Evolutionary conservation across 2,797 vertebrate species (phyloP), one percentile per base, ranked within the genome.

Genomic region (Hydrolagus colliei): DNA sequence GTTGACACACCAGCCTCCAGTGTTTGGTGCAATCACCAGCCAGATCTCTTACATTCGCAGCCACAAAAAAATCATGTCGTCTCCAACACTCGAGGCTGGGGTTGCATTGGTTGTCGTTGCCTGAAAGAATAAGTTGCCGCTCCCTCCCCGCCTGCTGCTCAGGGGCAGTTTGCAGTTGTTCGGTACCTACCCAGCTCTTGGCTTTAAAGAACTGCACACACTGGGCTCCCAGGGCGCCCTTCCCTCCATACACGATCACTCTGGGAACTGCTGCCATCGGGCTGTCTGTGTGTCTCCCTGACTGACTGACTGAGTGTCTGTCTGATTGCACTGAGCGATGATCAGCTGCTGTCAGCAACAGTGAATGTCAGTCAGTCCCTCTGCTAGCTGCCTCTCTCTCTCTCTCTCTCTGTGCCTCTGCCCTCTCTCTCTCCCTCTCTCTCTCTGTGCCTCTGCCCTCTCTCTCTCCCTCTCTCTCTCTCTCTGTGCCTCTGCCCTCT

Each of bases 191-290:
- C 97, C 97, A 98, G 90, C 93, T 91, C 89, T 92, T 93, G 35
- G 96, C 91, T 87, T 91, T 95, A 88, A 98, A 96, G 86, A 93
- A 91, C 3, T 91, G 93, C 86, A 98, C 97, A 85, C 96, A 96
- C 12, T 91, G 92, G 0, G 96, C 94, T 63, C 97, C 97, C 89
- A 98, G 92, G 0, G 97, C 97, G 0, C 97, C 97, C 85, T 88
- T 91, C 1, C 97, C 97, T 0, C 97, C 97, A 67, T 98, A 98
- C 22, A 99, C 94, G 86, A 98, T 90, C 61, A 95, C 96, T 87
- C 94, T 90, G 86, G 92, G 91, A 0, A 89, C 90, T 75, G 92
- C 93, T 0, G 88, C 88, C 0, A 86, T 85, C 41, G 2, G 41
- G 2, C 41, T 52, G 41, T 52, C 41, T 52, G 27, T 27, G 27